A percentile compares a stretch with the other conserved stretches of the same genome.
Conservation (phyloP, 2,797 vertebrate genomes). For the Botia kubotai region DNA sequence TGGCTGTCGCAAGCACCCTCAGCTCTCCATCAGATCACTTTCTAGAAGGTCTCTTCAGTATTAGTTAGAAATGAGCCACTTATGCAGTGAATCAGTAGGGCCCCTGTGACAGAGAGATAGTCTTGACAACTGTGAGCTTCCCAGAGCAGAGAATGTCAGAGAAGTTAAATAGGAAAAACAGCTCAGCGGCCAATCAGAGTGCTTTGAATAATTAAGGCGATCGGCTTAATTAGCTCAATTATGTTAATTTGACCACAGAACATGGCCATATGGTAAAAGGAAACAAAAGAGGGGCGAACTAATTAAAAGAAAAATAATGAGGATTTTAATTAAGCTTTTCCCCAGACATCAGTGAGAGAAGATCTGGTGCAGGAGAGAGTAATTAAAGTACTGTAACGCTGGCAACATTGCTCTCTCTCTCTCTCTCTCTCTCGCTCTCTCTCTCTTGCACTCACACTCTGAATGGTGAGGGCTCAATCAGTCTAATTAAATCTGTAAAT, state of each 20-base stretch:
- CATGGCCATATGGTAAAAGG: slow-evolving; percentile 84
- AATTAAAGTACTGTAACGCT: slow-evolving; percentile 73
- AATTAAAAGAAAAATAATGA: slow-evolving; percentile 91
- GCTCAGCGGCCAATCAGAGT: slow-evolving; percentile 78
- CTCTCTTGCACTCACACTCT: slow-evolving; percentile 41
- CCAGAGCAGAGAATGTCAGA: slow-evolving; percentile 73
- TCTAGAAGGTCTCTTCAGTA: slow-evolving; percentile 42
- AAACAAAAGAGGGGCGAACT: slow-evolving; percentile 87
- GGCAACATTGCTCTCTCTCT: slow-evolving; percentile 69
- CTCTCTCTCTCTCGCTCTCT: slow-evolving; percentile 41
- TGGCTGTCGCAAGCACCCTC: slow-evolving; percentile 8
- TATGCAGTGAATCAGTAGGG: slow-evolving; percentile 40
- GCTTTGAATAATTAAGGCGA: slow-evolving; percentile 91
- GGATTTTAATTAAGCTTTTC: slow-evolving; percentile 87
- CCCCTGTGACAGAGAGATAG: slow-evolving; percentile 49
- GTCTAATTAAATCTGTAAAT: slow-evolving; percentile 77
- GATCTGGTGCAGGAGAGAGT: slow-evolving; percentile 72
- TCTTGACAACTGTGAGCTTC: slow-evolving; percentile 72
- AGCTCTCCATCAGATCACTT: slow-evolving; percentile 46
- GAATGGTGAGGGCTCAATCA: slow-evolving; percentile 68
- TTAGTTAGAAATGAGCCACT: slow-evolving; percentile 58
- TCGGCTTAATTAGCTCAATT: slow-evolving; percentile 91
- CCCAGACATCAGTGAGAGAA: slow-evolving; percentile 83
- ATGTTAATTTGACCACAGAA: slow-evolving; percentile 89
- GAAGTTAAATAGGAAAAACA: slow-evolving; percentile 67